Evolutionary conservation across 35 echinoderm and acorn worm genomes (phyloP).

Genomic region (Heliocidaris tuberculata): DNA sequence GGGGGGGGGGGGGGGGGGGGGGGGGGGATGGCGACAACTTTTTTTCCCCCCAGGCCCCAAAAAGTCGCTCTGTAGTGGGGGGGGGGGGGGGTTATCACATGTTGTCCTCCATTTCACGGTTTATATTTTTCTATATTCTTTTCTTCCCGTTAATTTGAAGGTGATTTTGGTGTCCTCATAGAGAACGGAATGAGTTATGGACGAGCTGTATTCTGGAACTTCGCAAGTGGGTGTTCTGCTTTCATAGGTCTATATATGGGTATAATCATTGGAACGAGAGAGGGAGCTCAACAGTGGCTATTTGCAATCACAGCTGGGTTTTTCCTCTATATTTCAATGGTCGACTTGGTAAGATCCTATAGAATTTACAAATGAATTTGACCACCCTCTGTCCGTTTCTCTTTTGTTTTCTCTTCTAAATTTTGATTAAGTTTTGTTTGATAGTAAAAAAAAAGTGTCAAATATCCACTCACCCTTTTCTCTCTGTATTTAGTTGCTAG

Average conservation of each 20-base stretch:
- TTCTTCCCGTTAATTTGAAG: background rate
- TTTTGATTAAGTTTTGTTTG: too few relatives aligned
- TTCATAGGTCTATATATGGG: conserved; percentile 49
- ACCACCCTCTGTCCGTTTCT: background rate
- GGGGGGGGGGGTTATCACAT: too few relatives aligned
- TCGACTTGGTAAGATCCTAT: conserved; percentile 50
- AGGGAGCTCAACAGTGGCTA: conserved; percentile 35
- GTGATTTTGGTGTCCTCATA: conserved; percentile 46
- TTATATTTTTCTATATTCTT: too few relatives aligned
- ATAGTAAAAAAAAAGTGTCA: too few relatives aligned
- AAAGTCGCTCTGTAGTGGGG: too few relatives aligned
- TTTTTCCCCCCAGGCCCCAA: too few relatives aligned
- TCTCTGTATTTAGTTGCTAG: too few relatives aligned
- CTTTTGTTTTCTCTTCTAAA: too few relatives aligned
- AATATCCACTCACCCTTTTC: too few relatives aligned
- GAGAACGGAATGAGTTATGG: conserved; percentile 39
- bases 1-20: too few relatives aligned
- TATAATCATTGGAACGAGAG: conserved; percentile 26
- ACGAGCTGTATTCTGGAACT: conserved; percentile 47
- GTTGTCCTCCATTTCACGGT: too few relatives aligned
- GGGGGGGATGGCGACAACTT: too few relatives aligned
- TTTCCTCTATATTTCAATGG: conserved; percentile 47
- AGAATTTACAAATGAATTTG: background rate
- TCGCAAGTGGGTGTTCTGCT: conserved; percentile 19
- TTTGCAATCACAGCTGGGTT: conserved; percentile 48